Evolutionary conservation across 2,888 invertebrate genomes (phyloP).

Genomic region (Hirtodrosophila confusa): DNA sequence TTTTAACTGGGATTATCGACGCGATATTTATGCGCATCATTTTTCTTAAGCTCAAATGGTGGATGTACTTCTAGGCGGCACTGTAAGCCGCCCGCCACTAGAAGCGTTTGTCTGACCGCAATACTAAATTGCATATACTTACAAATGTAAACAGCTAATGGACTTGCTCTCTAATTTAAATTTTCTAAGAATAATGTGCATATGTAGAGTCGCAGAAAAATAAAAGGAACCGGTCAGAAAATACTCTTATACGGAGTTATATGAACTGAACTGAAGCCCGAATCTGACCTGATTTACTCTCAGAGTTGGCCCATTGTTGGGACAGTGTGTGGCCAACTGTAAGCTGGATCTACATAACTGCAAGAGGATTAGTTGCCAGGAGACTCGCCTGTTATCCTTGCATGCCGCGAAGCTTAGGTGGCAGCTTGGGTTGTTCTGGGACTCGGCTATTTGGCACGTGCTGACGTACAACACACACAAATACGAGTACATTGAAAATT

Average conservation of each 20-base stretch:
- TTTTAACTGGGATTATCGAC: slow-evolving; percentile 76
- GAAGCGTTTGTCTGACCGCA: slow-evolving; percentile 34
- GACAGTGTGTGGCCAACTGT: neutral
- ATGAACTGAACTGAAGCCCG: no score
- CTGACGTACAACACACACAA: neutral
- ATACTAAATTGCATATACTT: slow-evolving; percentile 15
- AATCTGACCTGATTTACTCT: no score
- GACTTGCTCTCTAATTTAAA: slow-evolving; percentile 1
- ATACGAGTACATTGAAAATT: slow-evolving; percentile 67
- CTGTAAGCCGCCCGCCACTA: neutral
- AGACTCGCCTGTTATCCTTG: neutral
- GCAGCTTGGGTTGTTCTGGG: neutral
- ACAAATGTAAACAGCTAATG: slow-evolving; percentile 28
- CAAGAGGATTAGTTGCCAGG: neutral
- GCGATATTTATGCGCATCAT: slow-evolving; percentile 71
- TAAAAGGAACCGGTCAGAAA: no score
- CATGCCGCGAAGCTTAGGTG: neutral
- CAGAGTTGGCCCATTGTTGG: no score
- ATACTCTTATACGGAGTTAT: no score
- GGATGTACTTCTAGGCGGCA: slow-evolving; percentile 19
- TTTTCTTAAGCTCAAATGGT: slow-evolving; percentile 53
- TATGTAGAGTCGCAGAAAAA: no score
- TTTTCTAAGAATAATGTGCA: no score
- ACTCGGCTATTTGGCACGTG: slow-evolving; percentile 1
- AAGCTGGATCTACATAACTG: neutral